Base-by-base conservation (phyloP, 2,888 invertebrate species). In the Oxytorus armatus region DNA sequence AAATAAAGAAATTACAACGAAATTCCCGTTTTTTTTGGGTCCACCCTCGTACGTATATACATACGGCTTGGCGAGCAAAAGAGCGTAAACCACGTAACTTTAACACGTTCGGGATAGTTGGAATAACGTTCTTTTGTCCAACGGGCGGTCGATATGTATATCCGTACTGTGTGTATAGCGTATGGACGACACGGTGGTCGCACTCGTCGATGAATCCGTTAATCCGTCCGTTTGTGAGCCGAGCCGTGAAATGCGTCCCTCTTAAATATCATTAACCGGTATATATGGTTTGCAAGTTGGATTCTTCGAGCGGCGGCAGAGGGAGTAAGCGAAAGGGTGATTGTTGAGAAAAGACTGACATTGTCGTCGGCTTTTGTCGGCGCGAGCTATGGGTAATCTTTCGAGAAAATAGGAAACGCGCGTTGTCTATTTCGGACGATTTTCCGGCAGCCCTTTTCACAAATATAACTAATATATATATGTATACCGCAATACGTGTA, bases 211-310 rank as follows among this genome's bases (percentile, higher is more conserved):
- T 76, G 75, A 76, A 87, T 87, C 85, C 77, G 74, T 82, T 90
- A 90, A 90, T 90, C 90, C 87, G 85, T 84, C 84, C 86, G 89
- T 90, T 89, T 88, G 85, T 88, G 86, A 88, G 85, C 84, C 86
- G 79, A 84, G 82, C 86, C 83, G 84, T 86, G 86, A 88, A 89
- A 88, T 86, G 84, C 84, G 86, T 87, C 82, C 87, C 83, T 85
- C 86, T 89, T 88, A 90, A 90, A 89, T 88, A 86, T 88, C 87
- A 88, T 88, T 89, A 88, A 85, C 85, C 85, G 82, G 78, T 83
- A 53, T 73, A 73, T 39, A 55, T 16, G 23, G 10, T 57, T 8
- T 25, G 5, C 25, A 39, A 29, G 53, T 55, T 11, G 66, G 73
- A 25, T 18, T 47, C 8, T 25, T 23, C 51, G 51, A 68, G 59